Evolutionary conservation across 2,113 vertebrate species (phyloP).

Genomic region (Nestor notabilis): DNA sequence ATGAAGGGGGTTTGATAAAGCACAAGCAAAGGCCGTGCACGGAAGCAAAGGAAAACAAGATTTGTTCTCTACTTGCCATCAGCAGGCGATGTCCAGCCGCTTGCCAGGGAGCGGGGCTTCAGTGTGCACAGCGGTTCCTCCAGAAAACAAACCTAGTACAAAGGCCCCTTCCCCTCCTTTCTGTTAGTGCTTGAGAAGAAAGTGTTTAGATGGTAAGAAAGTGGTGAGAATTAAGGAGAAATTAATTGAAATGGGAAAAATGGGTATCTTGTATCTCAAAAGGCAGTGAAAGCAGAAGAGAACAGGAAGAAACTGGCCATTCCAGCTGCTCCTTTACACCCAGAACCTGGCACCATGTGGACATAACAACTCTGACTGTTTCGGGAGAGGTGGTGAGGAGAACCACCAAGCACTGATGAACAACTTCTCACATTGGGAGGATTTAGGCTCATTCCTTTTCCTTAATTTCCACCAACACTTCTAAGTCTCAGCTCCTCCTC

Average conservation of each 20-base stretch:
- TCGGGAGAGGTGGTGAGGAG: neutral
- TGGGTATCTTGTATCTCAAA: neutral
- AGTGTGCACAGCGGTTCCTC: accelerated
- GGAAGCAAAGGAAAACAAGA: neutral
- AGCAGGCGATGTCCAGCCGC: neutral
- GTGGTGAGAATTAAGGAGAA: neutral
- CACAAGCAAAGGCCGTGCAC: accelerated
- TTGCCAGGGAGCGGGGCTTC: neutral
- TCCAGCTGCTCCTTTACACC: neutral
- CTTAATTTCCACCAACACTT: neutral
- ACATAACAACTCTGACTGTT: neutral
- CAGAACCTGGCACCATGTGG: accelerated
- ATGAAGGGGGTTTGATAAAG: neutral
- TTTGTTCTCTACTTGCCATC: neutral
- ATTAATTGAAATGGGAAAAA: neutral
- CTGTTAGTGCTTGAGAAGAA: neutral
- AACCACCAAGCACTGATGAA: neutral
- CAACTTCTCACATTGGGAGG: neutral
- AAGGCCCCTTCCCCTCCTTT: neutral
- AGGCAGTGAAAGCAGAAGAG: neutral
- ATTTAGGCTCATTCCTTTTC: neutral
- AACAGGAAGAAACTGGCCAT: neutral
- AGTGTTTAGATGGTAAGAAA: neutral
- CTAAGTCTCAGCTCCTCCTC: neutral
- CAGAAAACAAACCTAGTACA: accelerated